These are phyloP conservation scores for Rosalia funebris DNA, from an alignment of 2,888 invertebrate species.

Conservation along the genomic window DNA sequence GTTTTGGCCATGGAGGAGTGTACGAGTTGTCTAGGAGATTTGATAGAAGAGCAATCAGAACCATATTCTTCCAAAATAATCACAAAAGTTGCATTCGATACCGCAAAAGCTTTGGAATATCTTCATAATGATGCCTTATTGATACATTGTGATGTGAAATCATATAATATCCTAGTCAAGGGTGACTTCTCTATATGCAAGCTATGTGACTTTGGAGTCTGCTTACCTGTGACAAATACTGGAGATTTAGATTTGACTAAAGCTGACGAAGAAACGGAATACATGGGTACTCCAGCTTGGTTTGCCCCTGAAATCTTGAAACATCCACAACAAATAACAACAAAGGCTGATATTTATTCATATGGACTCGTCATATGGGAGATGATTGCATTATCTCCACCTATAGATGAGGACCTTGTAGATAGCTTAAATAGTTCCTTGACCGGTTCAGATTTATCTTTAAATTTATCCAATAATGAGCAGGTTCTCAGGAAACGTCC, in stretches of 20 bases:
- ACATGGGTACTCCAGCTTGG: conserved; percentile 83
- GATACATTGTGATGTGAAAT: conserved; percentile 86
- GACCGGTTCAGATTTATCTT: conserved; percentile 25
- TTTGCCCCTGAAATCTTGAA: conserved; percentile 81
- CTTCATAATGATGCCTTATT: conserved; percentile 77
- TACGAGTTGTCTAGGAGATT: conserved; percentile 75
- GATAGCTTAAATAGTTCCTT: conserved; percentile 58
- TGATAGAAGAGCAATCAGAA: conserved; percentile 76
- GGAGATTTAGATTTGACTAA: conserved; percentile 70
- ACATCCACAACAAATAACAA: conserved; percentile 68
- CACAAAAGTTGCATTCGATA: conserved; percentile 73
- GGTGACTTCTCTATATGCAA: conserved; percentile 80
- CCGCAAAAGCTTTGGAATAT: conserved; percentile 79
- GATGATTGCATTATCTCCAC: conserved; percentile 79
- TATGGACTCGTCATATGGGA: conserved; percentile 84
- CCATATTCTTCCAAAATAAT: conserved; percentile 74
- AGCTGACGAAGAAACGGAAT: conserved; percentile 67
- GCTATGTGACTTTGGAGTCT: conserved; percentile 88
- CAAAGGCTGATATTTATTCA: conserved; percentile 83
- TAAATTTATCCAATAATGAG: conserved; percentile 25
- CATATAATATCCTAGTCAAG: conserved; percentile 82
- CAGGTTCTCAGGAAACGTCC: conserved; percentile 71
- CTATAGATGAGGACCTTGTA: conserved; percentile 60
- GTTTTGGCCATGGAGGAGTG: conserved; percentile 85
- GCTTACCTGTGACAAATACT: conserved; percentile 74